Conservation (phyloP, 1,140 invertebrate species). For the Rhyacophila brunnea region DNA sequence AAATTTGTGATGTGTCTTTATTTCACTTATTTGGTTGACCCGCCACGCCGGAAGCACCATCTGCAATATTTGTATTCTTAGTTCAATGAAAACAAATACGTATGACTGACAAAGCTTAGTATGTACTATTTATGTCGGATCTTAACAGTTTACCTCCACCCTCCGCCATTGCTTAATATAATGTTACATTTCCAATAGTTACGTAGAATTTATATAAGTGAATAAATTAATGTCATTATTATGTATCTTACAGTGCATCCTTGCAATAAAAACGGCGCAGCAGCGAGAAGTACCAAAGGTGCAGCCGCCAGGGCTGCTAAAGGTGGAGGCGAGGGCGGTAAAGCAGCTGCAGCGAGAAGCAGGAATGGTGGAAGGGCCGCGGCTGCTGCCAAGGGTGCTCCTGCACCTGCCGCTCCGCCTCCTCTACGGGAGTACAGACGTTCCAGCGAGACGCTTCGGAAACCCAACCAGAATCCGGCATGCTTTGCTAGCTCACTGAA, state of each 20-base stretch:
- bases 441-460: constrained; percentile 65
- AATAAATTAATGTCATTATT: too few species aligned
- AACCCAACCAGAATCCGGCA: constrained; percentile 65
- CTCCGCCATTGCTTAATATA: too few species aligned
- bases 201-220: too few species aligned
- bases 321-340: constrained; percentile 55
- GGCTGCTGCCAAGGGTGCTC: constrained; percentile 30
- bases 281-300: constrained; percentile 25
- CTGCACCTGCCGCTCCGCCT: constrained; percentile 54
- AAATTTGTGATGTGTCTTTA: too few species aligned
- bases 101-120: too few species aligned
- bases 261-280: constrained; percentile 9
- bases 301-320: constrained; percentile 44
- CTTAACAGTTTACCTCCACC: too few species aligned
- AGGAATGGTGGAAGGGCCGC: constrained; percentile 39
- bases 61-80: too few species aligned
- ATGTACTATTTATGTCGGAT: too few species aligned
- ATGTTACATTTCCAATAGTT: too few species aligned
- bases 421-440: constrained; percentile 60
- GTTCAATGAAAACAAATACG: too few species aligned
- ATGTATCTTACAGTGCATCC: constrained; percentile 6
- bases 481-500: constrained; percentile 66
- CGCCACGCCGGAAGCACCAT: too few species aligned
- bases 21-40: too few species aligned
- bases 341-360: constrained; percentile 20